phyloP scores from a whole-genome alignment of 2,888 invertebrate species.

The Himalopsyche tibetana region DNA sequence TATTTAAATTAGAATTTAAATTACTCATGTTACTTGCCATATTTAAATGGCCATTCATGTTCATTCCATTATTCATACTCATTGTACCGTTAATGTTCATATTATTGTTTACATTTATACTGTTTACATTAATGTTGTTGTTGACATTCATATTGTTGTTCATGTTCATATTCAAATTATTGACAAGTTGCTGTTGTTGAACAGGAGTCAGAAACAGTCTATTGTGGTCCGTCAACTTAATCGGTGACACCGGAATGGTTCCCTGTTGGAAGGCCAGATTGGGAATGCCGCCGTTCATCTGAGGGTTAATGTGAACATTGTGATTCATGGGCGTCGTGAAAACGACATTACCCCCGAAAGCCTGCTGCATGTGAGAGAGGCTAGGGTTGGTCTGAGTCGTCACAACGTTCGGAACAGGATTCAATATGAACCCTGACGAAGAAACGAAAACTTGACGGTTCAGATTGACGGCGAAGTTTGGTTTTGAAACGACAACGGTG shows the following conservation, averaged over 20 bases:
- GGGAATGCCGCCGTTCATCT: constrained; percentile 56
- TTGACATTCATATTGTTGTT: not conserved
- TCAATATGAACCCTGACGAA: constrained; percentile 75
- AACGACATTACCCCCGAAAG: constrained; percentile 62
- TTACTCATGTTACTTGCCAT: not conserved
- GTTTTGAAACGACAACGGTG: constrained; percentile 75
- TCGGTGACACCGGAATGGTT: constrained; percentile 62
- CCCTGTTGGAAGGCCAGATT: constrained; percentile 56
- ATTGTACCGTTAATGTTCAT: not conserved
- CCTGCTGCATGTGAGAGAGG: constrained; percentile 60
- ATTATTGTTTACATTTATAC: constrained; percentile 6
- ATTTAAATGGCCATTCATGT: constrained; percentile 14
- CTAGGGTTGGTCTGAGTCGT: constrained; percentile 68
- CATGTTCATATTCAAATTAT: constrained; percentile 23
- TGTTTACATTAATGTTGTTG: constrained; percentile 8
- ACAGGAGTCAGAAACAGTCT: constrained; percentile 59
- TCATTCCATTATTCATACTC: constrained; percentile 15
- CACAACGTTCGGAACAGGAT: constrained; percentile 70
- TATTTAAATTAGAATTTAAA: constrained; percentile 27
- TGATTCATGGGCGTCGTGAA: constrained; percentile 61
- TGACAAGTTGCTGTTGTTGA: constrained; percentile 52
- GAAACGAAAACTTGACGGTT: constrained; percentile 73
- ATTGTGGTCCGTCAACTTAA: constrained; percentile 60
- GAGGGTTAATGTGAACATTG: constrained; percentile 56
- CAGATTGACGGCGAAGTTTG: constrained; percentile 76